Evolutionary conservation across 2,113 vertebrate genomes (phyloP), one percentile per base, ranked within the genome.

Genomic region (Pelodiscus sinensis): DNA sequence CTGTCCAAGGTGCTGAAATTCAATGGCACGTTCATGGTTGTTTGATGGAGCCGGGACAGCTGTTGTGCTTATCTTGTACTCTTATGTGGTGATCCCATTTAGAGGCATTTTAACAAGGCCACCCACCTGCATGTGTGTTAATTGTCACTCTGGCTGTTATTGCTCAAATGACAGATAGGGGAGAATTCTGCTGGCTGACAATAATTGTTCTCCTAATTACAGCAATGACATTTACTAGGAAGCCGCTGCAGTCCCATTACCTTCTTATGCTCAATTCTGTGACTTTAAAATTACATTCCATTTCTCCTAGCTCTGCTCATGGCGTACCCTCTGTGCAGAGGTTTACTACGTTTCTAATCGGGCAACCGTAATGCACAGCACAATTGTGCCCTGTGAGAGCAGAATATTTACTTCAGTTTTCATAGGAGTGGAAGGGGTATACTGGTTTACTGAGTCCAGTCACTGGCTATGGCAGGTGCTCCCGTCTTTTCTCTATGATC

Each of bases 161-260:
- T 73, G 90, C 92, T 94, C 94, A 10, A 93, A 50, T 96, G 94
- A 96, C 95, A 94, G 96, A 97, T 95, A 96, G 95, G 96, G 88
- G 84, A 93, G 92, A 79, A 89, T 93, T 90, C 90, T 29, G 87
- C 93, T 35, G 12, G 57, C 75, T 96, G 95, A 95, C 96, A 95
- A 95, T 97, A 97, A 97, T 97, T 96, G 96, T 95, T 93, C 91
- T 94, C 87, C 96, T 98, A 96, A 98, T 97, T 97, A 96, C 95
- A 73, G 92, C 83, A 13, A 44, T 97, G 97, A 97, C 97, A 97
- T 97, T 98, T 97, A 96, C 95, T 87, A 96, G 94, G 89, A 96
- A 97, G 93, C 93, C 89, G 35, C 95, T 21, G 95, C 92, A 96
- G 94, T 92, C 90, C 96, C 92, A 89, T 96, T 96, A 96, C 84